Evolutionary conservation across 1,140 invertebrate genomes (phyloP), one percentile per base, ranked within the genome.

Genomic region (Pseudachorutes palmiensis): DNA sequence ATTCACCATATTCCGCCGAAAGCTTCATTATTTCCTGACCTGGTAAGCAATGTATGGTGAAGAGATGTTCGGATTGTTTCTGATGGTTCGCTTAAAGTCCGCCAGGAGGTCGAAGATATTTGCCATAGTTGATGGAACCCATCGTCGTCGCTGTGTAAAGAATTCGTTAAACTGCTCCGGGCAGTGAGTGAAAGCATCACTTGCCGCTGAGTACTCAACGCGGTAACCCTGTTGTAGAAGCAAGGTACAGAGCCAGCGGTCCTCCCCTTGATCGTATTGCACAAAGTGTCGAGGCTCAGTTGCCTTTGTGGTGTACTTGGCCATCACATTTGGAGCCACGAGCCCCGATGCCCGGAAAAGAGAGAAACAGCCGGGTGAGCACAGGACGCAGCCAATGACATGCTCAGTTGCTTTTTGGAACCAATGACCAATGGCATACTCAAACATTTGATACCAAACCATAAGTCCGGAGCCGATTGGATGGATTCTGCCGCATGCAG

Each of bases 31-130:
- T n/a, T n/a, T n/a, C n/a, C n/a, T n/a, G n/a, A 87, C 86, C 80
- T 95, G 94, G 77, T 98, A 99, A 68, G 88, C 85, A 73, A 98
- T 96, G 76, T 98, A 98, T 1, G 91, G 88, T 66, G 91, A 81
- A 0, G 95, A 98, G 74, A 98, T 97, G 76, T 97, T 97, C 75
- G 97, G 93, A 75, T 98, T 98, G 59, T 97, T 90, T 78, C 92
- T 88, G 28, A 98, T 92, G 0, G 94, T 97, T 72, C 87, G 83
- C 79, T 94, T 94, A 64, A 89, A 92, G 76, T 95, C 92, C 74
- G 86, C 51, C 24, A 86, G 73, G 9, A 86, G 75, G 74, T 87
- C 85, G 72, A 86, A 78, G 68, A 86, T 85, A 75, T 87, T 87
- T 60, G 85, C 85, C 74, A 86, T 79, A 14, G 85, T 86, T 5